Evolutionary conservation across 2,113 vertebrate species (phyloP), one percentile per base, ranked within the genome.

Genomic region (Planiliza haematocheilus): DNA sequence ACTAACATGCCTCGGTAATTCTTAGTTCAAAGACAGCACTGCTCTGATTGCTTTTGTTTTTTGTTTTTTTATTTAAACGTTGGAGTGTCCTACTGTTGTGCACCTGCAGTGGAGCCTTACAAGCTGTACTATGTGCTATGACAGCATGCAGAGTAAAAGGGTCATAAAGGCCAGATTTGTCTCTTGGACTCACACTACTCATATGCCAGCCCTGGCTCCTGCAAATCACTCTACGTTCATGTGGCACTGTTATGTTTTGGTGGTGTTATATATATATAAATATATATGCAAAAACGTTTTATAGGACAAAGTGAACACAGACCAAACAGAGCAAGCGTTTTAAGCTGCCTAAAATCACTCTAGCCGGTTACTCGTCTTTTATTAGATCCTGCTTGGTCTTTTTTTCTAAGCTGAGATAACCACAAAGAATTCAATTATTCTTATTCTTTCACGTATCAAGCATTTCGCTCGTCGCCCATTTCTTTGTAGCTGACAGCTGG

Each of bases 81-180:
- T 72, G 83, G 63, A 76, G 74, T 84, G 80, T 87, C 83, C 81
- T 67, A 68, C 77, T 84, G 77, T 85, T 75, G 78, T 83, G 88
- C 78, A 69, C 81, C 74, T 58, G 72, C 68, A 72, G 78, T 82
- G 79, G 68, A 83, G 75, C 70, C 43, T 76, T 77, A 75, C 30
- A 8, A 77, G 71, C 79, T 66, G 68, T 65, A 82, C 57, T 59
- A 60, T 67, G 82, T 84, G 69, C 59, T 73, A 39, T 74, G 86
- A 77, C 82, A 75, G 88, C 89, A 92, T 90, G 89, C 80, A 55
- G 62, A 72, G 73, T 57, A 51, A 79, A 77, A 30, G 24, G 74
- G 74, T 78, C 82, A 67, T 24, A 13, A 46, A 75, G 82, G 60
- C 84, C 83, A 74, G 53, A 37, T 60, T 53, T 64, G 58, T 77